Percentiles rank a stretch among this genome's conserved stretches.
phyloP scores from a whole-genome alignment of 2,113 vertebrate genomes.

The Nothobranchius kuhntae region DNA sequence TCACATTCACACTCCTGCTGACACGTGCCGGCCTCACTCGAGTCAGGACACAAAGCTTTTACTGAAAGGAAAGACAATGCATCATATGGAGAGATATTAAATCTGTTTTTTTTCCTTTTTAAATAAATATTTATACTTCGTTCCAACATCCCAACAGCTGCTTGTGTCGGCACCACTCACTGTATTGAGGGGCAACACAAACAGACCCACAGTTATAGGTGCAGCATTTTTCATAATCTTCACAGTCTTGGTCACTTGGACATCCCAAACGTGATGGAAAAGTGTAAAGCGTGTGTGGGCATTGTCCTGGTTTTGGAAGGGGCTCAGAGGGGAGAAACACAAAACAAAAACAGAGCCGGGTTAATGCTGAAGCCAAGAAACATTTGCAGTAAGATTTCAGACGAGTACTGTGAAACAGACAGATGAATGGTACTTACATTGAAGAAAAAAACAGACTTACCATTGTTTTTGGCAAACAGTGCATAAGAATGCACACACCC shows the following conservation, averaged over 20 bases:
- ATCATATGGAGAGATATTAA: neutral
- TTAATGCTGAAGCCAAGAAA: neutral
- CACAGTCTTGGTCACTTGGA: constrained; percentile 64
- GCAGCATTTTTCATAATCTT: constrained; percentile 67
- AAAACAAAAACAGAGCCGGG: constrained; percentile 9
- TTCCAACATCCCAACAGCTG: neutral
- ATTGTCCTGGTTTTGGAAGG: constrained; percentile 59
- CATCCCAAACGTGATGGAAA: constrained; percentile 62
- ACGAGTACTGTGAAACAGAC: neutral
- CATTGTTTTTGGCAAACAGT: neutral
- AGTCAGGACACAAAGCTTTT: neutral
- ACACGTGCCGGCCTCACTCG: neutral
- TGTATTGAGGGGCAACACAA: constrained; percentile 71
- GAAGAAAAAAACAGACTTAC: constrained; percentile 19
- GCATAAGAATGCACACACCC: constrained; percentile 20
- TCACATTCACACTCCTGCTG: no score
- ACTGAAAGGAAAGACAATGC: neutral
- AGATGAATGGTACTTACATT: neutral
- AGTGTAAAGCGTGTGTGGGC: constrained; percentile 56
- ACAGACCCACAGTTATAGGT: constrained; percentile 65
- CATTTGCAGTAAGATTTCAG: neutral
- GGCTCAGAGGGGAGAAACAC: constrained; percentile 8
- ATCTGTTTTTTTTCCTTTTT: neutral
- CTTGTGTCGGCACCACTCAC: constrained; percentile 33
- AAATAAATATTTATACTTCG: neutral